phyloP scores from a whole-genome alignment of 2,113 vertebrate species.

The Syngnathus floridae region DNA sequence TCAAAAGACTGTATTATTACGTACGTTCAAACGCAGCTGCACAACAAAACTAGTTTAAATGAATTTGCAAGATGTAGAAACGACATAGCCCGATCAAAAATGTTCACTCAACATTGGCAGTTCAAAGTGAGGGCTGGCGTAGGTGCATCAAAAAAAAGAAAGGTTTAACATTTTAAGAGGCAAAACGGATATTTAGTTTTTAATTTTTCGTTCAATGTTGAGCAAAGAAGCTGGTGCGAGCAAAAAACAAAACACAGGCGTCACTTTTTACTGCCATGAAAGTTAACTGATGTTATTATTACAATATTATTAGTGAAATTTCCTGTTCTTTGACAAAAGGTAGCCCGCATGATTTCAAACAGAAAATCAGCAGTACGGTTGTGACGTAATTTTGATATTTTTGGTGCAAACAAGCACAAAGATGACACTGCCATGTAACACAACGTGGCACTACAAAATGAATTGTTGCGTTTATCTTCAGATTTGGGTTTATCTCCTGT shows the following conservation, averaged over 20 bases:
- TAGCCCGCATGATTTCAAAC: background rate
- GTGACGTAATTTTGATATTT: background rate
- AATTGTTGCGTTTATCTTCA: constrained; percentile 9
- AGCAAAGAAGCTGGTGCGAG: too few species aligned
- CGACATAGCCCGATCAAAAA: too few species aligned
- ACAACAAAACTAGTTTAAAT: too few species aligned
- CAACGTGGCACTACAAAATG: constrained; percentile 10
- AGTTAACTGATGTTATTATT: background rate
- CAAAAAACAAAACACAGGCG: too few species aligned
- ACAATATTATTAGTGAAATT: background rate
- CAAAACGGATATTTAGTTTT: too few species aligned
- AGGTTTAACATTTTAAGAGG: too few species aligned
- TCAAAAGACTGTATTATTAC: too few species aligned
- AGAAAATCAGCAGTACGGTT: constrained; percentile 6
- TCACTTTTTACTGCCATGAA: background rate
- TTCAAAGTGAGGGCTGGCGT: too few species aligned
- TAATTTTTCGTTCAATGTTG: background rate
- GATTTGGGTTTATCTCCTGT: background rate
- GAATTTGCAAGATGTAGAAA: too few species aligned
- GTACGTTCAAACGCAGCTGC: too few species aligned
- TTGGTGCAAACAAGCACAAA: constrained; percentile 5
- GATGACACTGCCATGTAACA: background rate
- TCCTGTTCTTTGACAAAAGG: background rate
- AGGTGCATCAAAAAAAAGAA: too few species aligned
- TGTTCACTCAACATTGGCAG: too few species aligned